Percentiles rank a stretch among this genome's conserved stretches.
These are phyloP conservation scores for Gambusia yucatana DNA, from an alignment of 2,797 vertebrate species.

Conservation along the genomic window DNA sequence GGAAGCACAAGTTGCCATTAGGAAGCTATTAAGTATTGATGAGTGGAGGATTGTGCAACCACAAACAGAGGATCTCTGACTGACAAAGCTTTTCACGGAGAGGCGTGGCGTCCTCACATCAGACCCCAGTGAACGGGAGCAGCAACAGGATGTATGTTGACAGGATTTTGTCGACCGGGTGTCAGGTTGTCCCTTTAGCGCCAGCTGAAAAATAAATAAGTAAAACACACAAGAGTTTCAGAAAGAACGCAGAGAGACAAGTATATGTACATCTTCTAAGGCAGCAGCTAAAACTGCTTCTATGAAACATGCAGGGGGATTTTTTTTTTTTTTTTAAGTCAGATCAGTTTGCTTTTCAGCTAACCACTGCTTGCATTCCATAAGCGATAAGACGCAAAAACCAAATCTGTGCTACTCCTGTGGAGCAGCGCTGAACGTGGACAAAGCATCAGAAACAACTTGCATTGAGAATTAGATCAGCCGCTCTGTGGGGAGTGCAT, in stretches of 20 bases:
- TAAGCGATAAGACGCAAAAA: constrained; percentile 35
- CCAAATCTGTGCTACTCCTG: constrained; percentile 6
- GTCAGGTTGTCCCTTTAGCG: constrained; percentile 3
- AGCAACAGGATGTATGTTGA: neutral
- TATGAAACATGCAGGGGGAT: neutral
- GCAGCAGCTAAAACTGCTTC: constrained; percentile 1
- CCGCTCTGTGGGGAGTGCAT: neutral
- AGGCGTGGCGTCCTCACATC: constrained; percentile 4
- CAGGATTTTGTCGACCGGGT: neutral
- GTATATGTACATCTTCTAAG: constrained; percentile 13
- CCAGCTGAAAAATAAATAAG: neutral
- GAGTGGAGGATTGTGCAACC: constrained; percentile 4
- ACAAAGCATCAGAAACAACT: neutral
- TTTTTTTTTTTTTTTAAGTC: neutral
- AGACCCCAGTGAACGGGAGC: constrained; percentile 8
- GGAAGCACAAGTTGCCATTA: constrained; percentile 49
- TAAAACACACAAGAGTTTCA: neutral
- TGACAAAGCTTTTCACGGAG: neutral
- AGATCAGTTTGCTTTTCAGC: constrained; percentile 20
- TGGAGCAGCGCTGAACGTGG: neutral
- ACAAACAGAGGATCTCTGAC: neutral
- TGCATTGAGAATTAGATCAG: constrained; percentile 29
- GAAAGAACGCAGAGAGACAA: constrained; percentile 1
- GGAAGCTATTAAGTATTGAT: constrained; percentile 45
- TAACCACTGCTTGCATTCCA: constrained; percentile 8